Base-by-base conservation (phyloP, 1,140 invertebrate genomes). In the Ruditapes philippinarum region DNA sequence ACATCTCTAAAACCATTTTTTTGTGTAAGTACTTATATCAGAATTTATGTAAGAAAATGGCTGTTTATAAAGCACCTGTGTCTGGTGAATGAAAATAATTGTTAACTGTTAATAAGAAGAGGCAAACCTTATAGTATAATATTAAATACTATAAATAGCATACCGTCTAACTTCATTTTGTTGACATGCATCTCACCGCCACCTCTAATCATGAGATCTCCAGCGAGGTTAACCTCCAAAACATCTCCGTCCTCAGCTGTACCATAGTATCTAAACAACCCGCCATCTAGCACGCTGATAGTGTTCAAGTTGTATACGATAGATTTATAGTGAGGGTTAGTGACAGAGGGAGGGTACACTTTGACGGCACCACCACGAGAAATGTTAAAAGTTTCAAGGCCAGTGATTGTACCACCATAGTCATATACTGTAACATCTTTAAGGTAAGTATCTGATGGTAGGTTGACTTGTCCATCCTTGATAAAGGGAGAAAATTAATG, bases 201-300 rank as follows among this genome's bases (percentile, higher is more conserved):
- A 14, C 93, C 93, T 74, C 90, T 76, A 12, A 94, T 82, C 62
- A 92, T 88, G 0, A 94, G 81, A 28, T 87, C 86, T 0, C 92
- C 93, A 65, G 91, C 91, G 5, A 94, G 70, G 17, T 82, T 83
- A 14, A 94, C 81, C 1, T 74, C 81, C n/a, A 94, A 45, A 19
- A 86, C 42, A 38, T 93, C 91, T 49, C 89, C 68, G 45, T 89
- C 70, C 33, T 91, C 91, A n/a, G 91, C 87, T 42, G 33, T 90
- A 0, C 93, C 93, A 40, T 91, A 81, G 57, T 92, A 94, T 25
- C 81, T 76, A 80, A 93, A 93, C 54, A 89, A 14, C 14, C 93
- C 93, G 14, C 93, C 93, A 89, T 94, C 93, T 19, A 92, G 88
- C n/a, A 94, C 91, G 28, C 76, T 91, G 42, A 94, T 91, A 60